Evolutionary conservation across 2,888 invertebrate species (phyloP), one percentile per base, ranked within the genome.

Genomic region (Amiota minor): DNA sequence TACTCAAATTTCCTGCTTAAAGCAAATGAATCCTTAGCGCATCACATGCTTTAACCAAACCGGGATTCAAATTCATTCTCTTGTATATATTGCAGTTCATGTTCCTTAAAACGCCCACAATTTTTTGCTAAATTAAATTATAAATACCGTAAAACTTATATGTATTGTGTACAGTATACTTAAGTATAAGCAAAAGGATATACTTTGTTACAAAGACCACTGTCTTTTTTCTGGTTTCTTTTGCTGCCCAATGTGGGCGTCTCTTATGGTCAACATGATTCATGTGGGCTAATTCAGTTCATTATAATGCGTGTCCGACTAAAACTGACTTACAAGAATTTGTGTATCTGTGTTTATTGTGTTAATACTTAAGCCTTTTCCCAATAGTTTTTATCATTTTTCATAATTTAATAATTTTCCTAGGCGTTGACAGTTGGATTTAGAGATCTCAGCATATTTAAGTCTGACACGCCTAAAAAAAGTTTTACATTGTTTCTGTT

Each of bases 51-150:
- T 35, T 35, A 35, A 35, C 35, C 35, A 35, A 6, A 35, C 35
- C 35, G 35, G 35, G 6, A 3, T 35, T 35, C 35, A 35, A 35
- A 35, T 35, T 79, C 72, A 77, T 74, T 64, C 74, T 75, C 77
- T 81, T 72, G 79, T 77, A 75, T 71, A 49, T 14, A 35, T 35
- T 35, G 35, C 35, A 35, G 35, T 35, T 35, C 35, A 35, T 35
- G 35, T 35, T 35, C 35, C 35, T 35, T 35, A 6, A 35, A 81
- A 82, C 83, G 81, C 85, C 84, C 85, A 79, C 83, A 84, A 83
- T 82, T 83, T 83, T 84, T 82, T 82, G 84, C 84, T 83, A 82
- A 83, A 83, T 83, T 83, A 84, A 85, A 84, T 83, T 83, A 83
- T 84, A 83, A 83, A 84, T 85, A 84, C 81, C 78, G 76, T 80